These are phyloP conservation scores for Capromys pilorides DNA, from an alignment of 2,797 vertebrate species.

Conservation along the genomic window DNA sequence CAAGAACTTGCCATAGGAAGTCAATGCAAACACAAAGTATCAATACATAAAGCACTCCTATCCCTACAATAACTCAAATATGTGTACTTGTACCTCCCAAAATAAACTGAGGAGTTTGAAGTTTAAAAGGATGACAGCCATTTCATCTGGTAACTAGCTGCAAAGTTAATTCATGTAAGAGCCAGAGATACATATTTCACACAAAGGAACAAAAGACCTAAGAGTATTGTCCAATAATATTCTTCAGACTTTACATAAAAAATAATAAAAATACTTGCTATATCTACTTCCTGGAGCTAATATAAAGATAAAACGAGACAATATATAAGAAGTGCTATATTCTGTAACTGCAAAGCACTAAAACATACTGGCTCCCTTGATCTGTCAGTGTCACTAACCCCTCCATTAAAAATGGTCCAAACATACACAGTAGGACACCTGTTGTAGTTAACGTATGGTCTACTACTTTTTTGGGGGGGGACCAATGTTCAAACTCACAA, in stretches of 20 bases:
- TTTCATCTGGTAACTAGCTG: not conserved
- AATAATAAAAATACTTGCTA: not conserved
- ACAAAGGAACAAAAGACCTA: not conserved
- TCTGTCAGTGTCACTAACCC: not conserved
- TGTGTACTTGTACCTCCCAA: not conserved
- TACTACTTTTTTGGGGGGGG: not conserved
- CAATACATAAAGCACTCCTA: not conserved
- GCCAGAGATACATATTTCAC: not conserved
- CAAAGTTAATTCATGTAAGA: not conserved
- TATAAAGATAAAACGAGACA: not conserved
- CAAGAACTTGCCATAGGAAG: not conserved
- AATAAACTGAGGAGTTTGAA: not conserved
- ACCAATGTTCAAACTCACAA: no score
- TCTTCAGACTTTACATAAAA: not conserved
- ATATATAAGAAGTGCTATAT: not conserved
- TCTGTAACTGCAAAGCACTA: not conserved
- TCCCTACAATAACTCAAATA: not conserved
- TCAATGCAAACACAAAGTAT: not conserved
- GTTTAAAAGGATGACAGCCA: not conserved
- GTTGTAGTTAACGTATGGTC: not conserved
- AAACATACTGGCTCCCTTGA: not conserved
- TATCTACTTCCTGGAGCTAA: not conserved
- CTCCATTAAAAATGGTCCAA: not conserved
- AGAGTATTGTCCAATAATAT: not conserved
- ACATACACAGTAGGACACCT: not conserved